Conservation (phyloP, 2,113 vertebrate species). For the Orthonyx spaldingii region DNA sequence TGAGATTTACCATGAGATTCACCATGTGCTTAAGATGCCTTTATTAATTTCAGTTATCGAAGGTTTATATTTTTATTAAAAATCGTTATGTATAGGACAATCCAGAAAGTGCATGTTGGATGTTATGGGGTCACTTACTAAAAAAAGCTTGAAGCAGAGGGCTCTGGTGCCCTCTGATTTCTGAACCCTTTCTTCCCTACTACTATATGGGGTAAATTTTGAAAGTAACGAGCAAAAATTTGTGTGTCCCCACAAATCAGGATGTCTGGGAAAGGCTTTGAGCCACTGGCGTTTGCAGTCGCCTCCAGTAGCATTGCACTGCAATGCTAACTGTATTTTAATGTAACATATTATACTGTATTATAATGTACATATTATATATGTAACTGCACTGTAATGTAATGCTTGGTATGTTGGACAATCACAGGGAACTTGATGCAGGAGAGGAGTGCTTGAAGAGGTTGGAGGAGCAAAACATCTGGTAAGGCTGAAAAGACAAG, state of each 20-base stretch:
- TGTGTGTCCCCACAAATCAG: background rate
- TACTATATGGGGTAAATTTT: accelerated
- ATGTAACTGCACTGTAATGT: too few species aligned
- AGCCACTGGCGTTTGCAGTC: background rate
- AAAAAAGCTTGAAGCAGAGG: background rate
- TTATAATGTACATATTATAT: too few species aligned
- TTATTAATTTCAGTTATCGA: slow-evolving; percentile 12
- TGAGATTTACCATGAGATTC: slow-evolving; percentile 8
- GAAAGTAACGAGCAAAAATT: background rate
- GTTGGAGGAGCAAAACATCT: background rate
- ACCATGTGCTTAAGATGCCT: background rate
- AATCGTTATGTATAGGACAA: background rate
- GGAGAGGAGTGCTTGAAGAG: background rate
- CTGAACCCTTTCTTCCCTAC: background rate
- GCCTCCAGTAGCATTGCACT: accelerated
- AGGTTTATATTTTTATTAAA: slow-evolving; percentile 20
- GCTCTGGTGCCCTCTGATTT: background rate
- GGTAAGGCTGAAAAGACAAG: background rate
- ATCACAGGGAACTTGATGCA: background rate
- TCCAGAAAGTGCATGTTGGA: background rate
- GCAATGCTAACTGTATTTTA: too few species aligned
- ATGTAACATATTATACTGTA: too few species aligned
- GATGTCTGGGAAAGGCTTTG: background rate
- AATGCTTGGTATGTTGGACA: background rate
- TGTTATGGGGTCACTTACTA: background rate